Conservation (phyloP, 1,140 invertebrate species). For the Drosophila virilis region DNA sequence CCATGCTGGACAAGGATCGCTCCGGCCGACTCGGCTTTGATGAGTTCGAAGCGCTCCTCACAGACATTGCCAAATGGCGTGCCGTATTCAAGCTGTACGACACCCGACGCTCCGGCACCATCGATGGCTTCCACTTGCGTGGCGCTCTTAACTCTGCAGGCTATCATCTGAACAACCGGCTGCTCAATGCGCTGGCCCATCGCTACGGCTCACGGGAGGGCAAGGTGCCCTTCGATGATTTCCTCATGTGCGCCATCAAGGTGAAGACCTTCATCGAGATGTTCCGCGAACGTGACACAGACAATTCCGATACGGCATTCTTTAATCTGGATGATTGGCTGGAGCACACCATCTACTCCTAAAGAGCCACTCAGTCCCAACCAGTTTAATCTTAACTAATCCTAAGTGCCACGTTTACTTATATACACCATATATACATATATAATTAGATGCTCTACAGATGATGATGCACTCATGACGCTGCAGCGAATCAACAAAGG, state of each 20-base stretch:
- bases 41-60: conserved; percentile 95
- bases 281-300: conserved; percentile 90
- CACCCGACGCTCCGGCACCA: conserved; percentile 90
- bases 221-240: conserved; percentile 96
- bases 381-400: conserved; percentile 60
- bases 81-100: conserved; percentile 95
- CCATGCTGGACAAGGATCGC: conserved; percentile 96
- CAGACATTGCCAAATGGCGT: conserved; percentile 95
- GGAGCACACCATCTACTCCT: conserved; percentile 91
- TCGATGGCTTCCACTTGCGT: conserved; percentile 94
- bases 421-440: conserved; percentile 20
- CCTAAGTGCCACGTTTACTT: conserved; percentile 76
- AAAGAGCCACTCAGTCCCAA: conserved; percentile 27
- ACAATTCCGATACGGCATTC: conserved; percentile 89
- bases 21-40: conserved; percentile 97
- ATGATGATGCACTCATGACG: conserved; percentile 40
- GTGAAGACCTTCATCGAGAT: conserved; percentile 97
- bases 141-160: conserved; percentile 94
- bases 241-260: conserved; percentile 96
- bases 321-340: conserved; percentile 95
- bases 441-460: conserved; percentile 4
- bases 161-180: conserved; percentile 95
- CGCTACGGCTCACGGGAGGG: conserved; percentile 94
- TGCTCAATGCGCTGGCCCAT: conserved; percentile 94
- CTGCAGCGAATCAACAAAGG: conserved; percentile 23